Conservation (phyloP, 2,797 vertebrate species). For the Danio tinwini region DNA sequence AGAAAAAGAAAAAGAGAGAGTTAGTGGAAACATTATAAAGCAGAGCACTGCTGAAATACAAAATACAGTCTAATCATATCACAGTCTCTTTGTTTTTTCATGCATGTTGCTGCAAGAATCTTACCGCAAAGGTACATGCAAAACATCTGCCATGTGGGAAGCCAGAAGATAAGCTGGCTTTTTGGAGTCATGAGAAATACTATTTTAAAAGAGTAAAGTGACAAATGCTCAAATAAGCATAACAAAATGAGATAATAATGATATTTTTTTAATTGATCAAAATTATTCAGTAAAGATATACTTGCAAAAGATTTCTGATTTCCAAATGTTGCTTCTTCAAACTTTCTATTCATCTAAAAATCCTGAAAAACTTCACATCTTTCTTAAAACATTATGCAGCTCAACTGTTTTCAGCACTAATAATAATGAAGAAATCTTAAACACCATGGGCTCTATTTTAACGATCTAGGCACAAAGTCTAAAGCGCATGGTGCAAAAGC, state of each 20-base stretch:
- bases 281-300: not conserved
- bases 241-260: too few relatives aligned
- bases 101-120: constrained; percentile 28
- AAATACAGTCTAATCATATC: constrained; percentile 34
- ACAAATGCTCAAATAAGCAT: too few relatives aligned
- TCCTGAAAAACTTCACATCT: not conserved
- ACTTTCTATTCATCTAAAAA: not conserved
- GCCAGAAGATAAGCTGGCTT: constrained; percentile 3
- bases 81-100: not conserved
- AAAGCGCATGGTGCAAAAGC: too few relatives aligned
- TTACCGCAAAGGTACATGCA: constrained; percentile 7
- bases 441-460: too few relatives aligned
- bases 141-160: not conserved
- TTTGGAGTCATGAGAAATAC: constrained; percentile 14
- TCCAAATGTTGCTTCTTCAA: too few relatives aligned
- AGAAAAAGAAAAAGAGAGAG: constrained; percentile 51
- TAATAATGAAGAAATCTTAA: not conserved
- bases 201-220: constrained; percentile 1
- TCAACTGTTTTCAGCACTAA: not conserved
- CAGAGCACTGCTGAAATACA: constrained; percentile 31
- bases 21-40: constrained; percentile 54
- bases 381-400: not conserved
- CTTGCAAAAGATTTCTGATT: not conserved
- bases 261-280: not conserved
- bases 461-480: too few relatives aligned